Base-by-base conservation (phyloP, 30 jellyfish, hydroid and myxozoan genomes). In the Aurelia coerulea region DNA sequence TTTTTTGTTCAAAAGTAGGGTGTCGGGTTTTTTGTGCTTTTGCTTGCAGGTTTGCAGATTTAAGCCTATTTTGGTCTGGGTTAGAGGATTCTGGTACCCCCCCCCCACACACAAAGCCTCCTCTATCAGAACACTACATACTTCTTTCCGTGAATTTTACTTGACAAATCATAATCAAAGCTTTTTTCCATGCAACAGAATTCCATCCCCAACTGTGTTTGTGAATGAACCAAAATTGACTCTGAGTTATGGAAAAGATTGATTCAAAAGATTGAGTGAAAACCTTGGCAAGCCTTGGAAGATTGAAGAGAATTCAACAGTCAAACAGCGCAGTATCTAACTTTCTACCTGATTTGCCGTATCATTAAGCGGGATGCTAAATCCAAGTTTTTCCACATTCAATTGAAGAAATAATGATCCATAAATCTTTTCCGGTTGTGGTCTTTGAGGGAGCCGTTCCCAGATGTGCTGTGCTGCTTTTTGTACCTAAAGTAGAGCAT, bases 291-390 rank as follows among this genome's bases (percentile, higher is more conserved):
- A 29, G 35, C 2, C 72, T 4, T 46, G 56, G 56, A 9, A 46
- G 15, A 46, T 5, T 46, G 56, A 46, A 46, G 7, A 4, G 56
- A 46, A 46, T 46, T 6, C 10, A 8, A 46, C 13, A 2, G 56
- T 46, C 7, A 46, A 4, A 46, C 6, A 13, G 56, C 1, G 56
- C 0, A 3, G 56, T 46, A 46, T 46, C 7, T 46, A 1, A 46
- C 56, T 6, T 46, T 46, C 15, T 62, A 92, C 98, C 96, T 41
- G 91, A 23, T 23, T 72, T 9, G 62, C 64, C 31, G 65, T 33
- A 23, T 92, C 98, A 49, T 68, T 76, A 9, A 93, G 62, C 1
- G 98, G 98, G 10, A 93, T 78, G 81, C 98, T 89, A 49, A 93
- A 65, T 41, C 97, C 98, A 50, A 93, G 88, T 41, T 63, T 79